Evolutionary conservation across 2,113 vertebrate genomes (phyloP).

Genomic region (Cranoglanis bouderius): DNA sequence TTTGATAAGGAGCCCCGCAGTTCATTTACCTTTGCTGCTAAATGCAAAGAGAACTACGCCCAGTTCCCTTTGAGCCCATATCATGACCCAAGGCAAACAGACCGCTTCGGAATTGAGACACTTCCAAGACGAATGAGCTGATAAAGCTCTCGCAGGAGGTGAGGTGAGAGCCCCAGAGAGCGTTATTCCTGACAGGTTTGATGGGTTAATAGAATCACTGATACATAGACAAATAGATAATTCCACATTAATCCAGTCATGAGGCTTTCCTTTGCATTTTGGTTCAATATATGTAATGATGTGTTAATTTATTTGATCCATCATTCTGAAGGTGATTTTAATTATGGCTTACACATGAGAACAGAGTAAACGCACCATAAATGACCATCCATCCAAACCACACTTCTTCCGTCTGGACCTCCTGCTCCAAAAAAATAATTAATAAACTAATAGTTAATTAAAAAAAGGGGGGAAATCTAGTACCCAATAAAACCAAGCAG

Average conservation of each 20-base stretch:
- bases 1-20: slow-evolving; percentile 83
- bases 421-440: not conserved
- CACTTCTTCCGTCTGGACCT: not conserved
- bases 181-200: slow-evolving; percentile 33
- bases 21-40: slow-evolving; percentile 73
- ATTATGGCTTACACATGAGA: not conserved
- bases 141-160: slow-evolving; percentile 38
- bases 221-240: slow-evolving; percentile 10
- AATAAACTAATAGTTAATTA: not conserved
- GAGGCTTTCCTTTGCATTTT: not conserved
- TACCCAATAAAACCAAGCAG: not conserved
- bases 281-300: not conserved
- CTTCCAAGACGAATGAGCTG: slow-evolving; percentile 50
- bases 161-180: slow-evolving; percentile 36
- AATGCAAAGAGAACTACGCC: slow-evolving; percentile 81
- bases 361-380: not conserved
- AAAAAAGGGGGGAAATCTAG: not conserved
- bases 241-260: not conserved
- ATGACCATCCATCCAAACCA: not conserved
- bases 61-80: slow-evolving; percentile 69
- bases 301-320: not conserved
- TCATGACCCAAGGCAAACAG: slow-evolving; percentile 56
- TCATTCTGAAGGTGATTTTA: not conserved
- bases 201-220: slow-evolving; percentile 26
- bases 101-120: slow-evolving; percentile 33